Evolutionary conservation across 2,113 vertebrate species (phyloP).

Genomic region (Odobenus rosmarus): DNA sequence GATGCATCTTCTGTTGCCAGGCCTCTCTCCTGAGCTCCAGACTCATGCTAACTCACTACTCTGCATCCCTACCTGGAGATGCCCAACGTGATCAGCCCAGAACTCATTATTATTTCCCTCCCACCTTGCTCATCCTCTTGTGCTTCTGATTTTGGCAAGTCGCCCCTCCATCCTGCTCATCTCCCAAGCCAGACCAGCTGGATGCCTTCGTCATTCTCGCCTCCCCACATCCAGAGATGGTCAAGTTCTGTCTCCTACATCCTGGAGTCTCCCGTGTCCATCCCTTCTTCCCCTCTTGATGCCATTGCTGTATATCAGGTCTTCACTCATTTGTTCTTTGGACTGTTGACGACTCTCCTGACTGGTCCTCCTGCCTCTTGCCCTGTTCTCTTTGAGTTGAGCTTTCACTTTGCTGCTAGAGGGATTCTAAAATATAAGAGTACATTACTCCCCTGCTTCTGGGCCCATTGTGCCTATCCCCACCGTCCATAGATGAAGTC

Average conservation of each 20-base stretch:
- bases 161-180: background rate
- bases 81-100: rapidly evolving
- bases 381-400: background rate
- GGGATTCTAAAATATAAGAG: background rate
- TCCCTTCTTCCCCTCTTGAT: background rate
- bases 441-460: background rate
- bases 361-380: background rate
- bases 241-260: background rate
- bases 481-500: background rate
- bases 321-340: background rate
- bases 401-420: background rate
- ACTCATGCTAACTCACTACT: rapidly evolving
- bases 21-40: background rate
- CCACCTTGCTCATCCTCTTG: background rate
- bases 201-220: background rate
- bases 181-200: background rate
- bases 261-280: background rate
- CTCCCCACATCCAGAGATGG: background rate
- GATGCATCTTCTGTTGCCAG: background rate
- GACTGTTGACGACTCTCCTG: background rate
- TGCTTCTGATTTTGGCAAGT: background rate
- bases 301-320: background rate
- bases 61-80: too few relatives aligned
- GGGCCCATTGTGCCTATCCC: background rate
- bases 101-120: background rate